A percentile compares a stretch with the other conserved stretches of the same genome.
These are phyloP conservation scores for Mercenaria mercenaria DNA, from an alignment of 1,140 invertebrate species.

Conservation along the genomic window DNA sequence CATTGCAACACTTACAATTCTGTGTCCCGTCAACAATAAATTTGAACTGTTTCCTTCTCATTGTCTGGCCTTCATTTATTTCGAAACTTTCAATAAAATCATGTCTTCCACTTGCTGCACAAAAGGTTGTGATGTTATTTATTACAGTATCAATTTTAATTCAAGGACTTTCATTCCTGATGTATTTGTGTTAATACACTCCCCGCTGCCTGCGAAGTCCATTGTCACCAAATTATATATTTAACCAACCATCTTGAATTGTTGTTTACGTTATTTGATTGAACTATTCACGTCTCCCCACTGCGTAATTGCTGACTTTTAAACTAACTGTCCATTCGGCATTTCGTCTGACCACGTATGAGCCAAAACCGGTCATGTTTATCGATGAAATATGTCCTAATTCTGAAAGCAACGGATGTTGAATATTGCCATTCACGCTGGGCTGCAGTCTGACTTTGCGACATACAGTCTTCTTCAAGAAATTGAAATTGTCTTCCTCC, in stretches of 20 bases:
- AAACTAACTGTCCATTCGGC: constrained; percentile 34
- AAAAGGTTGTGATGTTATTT: constrained; percentile 19
- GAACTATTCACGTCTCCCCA: background rate
- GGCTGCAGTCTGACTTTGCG: background rate
- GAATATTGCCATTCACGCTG: constrained; percentile 15
- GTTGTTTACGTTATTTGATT: constrained; percentile 33
- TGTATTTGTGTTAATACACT: constrained; percentile 14
- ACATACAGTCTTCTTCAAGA: constrained; percentile 16
- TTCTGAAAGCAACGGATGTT: constrained; percentile 48
- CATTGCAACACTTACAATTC: background rate
- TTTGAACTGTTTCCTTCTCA: background rate
- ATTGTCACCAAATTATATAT: constrained; percentile 42
- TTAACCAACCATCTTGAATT: constrained; percentile 18
- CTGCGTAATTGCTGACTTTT: constrained; percentile 40
- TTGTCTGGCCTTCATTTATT: background rate
- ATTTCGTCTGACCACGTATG: constrained; percentile 25
- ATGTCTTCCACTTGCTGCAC: background rate
- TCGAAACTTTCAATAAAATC: background rate
- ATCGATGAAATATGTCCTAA: constrained; percentile 36
- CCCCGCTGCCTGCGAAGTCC: constrained; percentile 5
- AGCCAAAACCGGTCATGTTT: background rate
- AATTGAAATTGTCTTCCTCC: constrained; percentile 4
- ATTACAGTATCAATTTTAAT: constrained; percentile 45
- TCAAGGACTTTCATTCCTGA: background rate
- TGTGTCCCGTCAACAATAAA: constrained; percentile 22